These are phyloP conservation scores for Lycopodina hypogea DNA, from an alignment of 37 sponge, comb jelly and placozoan species.

Conservation along the genomic window DNA sequence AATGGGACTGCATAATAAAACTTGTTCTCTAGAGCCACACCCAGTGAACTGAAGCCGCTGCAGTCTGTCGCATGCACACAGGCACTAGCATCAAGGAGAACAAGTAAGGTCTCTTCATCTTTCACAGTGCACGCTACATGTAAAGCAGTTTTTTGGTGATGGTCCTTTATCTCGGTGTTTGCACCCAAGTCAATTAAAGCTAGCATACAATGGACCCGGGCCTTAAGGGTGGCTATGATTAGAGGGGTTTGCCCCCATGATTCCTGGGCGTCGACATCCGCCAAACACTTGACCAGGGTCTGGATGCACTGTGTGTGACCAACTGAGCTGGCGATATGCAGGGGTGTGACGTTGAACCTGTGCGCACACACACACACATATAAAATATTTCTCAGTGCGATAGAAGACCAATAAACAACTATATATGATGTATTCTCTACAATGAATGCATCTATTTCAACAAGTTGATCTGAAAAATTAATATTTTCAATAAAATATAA, in stretches of 20 bases:
- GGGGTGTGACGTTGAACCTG: slow-evolving; percentile 62
- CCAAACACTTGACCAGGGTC: slow-evolving; percentile 27
- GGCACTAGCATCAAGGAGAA: slow-evolving; percentile 60
- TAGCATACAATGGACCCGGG: slow-evolving; percentile 34
- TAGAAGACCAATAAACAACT: background rate
- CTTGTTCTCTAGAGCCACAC: slow-evolving; percentile 62
- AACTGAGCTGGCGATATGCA: slow-evolving; percentile 64
- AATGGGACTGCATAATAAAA: slow-evolving; percentile 54
- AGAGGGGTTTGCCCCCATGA: slow-evolving; percentile 85
- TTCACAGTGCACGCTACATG: slow-evolving; percentile 49
- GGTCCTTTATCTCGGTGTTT: slow-evolving; percentile 35
- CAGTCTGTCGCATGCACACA: slow-evolving; percentile 5
- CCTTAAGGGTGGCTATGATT: slow-evolving; percentile 50
- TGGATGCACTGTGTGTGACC: slow-evolving; percentile 47
- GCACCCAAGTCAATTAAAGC: slow-evolving; percentile 33
- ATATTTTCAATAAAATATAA: background rate
- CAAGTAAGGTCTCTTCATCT: slow-evolving; percentile 43
- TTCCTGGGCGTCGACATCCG: slow-evolving; percentile 62
- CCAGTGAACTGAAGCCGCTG: slow-evolving; percentile 42
- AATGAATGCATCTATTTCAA: background rate
- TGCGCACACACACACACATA: background rate
- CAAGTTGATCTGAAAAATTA: background rate
- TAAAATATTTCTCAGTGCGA: background rate
- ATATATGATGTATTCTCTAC: background rate
- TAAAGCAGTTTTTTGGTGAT: slow-evolving; percentile 44